Base-by-base conservation (phyloP, 2,797 vertebrate genomes). In the Karalla daura region DNA sequence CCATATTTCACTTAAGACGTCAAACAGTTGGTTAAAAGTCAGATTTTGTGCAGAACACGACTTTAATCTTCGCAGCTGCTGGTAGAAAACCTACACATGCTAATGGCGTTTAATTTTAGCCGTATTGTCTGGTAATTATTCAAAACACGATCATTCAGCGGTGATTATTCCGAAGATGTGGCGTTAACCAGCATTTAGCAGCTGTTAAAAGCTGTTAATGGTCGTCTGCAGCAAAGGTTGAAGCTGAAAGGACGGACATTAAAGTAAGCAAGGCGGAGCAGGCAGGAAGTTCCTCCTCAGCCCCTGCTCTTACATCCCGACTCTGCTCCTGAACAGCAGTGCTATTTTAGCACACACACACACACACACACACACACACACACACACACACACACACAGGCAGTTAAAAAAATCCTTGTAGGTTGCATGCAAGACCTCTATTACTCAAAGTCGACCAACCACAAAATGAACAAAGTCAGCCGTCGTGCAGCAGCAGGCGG, bases 391-490 rank as follows among this genome's bases (percentile, higher is more conserved):
- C 55, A 51, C 21, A 55, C 56, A 58, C 56, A 49, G 56, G 52
- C 50, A 14, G 39, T 41, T 44, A 40, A 10, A 50, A n/a, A 78
- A 43, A 63, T 4, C 39, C 70, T 63, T 8, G 35, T 68, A 80
- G 58, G 70, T 66, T 73, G 50, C 63, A 80, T 69, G 78, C 60
- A 56, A 50, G 68, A 64, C 80, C 70, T 81, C 85, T 66, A 88
- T 89, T 88, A 85, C 84, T 89, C 75, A 85, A 86, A 87, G 56
- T 49, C 73, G 74, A 8, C 86, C 86, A 85, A 84, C 54, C 89
- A 87, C 87, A 86, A 88, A 90, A 90, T 89, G 84, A 89, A 87
- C 81, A 76, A 36, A 85, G 84, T 86, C 86, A 84, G 78, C 70
- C 64, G 78, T 80, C 45, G 80, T 74, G 80, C 64, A 25, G 78